These are phyloP conservation scores for Cyrtodaria siliqua DNA, from an alignment of 2,888 invertebrate species.

Conservation along the genomic window DNA sequence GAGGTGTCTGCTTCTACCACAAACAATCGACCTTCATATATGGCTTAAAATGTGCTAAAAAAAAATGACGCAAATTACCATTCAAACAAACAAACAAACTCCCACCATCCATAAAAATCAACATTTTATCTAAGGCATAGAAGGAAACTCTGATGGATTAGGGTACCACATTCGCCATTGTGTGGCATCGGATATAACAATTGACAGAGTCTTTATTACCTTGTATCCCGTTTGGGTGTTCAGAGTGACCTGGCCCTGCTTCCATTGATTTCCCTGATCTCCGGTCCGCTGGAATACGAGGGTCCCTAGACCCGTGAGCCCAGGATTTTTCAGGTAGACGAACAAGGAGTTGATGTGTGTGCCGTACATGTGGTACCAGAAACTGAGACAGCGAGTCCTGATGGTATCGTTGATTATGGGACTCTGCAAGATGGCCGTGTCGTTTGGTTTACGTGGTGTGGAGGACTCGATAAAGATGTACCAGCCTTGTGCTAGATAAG, in stretches of 20 bases:
- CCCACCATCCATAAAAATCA: too few relatives aligned
- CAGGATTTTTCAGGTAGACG: constrained; percentile 55
- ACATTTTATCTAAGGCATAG: too few relatives aligned
- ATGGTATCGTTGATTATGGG: constrained; percentile 63
- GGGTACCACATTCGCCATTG: too few relatives aligned
- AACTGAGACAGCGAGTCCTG: constrained; percentile 73
- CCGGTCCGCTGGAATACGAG: constrained; percentile 60
- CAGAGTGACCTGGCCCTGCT: constrained; percentile 60
- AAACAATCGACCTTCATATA: too few relatives aligned
- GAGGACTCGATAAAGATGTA: constrained; percentile 88
- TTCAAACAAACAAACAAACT: too few relatives aligned
- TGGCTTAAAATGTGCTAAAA: too few relatives aligned
- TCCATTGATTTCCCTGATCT: constrained; percentile 71
- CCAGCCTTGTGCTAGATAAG: constrained; percentile 70
- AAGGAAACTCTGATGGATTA: too few relatives aligned
- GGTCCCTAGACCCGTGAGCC: constrained; percentile 42
- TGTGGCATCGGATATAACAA: too few relatives aligned
- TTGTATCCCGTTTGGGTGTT: constrained; percentile 47
- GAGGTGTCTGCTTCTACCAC: too few relatives aligned
- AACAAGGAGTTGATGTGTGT: constrained; percentile 73
- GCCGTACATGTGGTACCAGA: constrained; percentile 83
- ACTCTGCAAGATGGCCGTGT: constrained; percentile 87
- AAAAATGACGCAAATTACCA: too few relatives aligned
- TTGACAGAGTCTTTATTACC: too few relatives aligned
- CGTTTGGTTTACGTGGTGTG: constrained; percentile 88